A percentile compares a stretch with the other conserved stretches of the same genome.
Conservation (phyloP, 2,888 invertebrate genomes). For the Nebria salina region DNA sequence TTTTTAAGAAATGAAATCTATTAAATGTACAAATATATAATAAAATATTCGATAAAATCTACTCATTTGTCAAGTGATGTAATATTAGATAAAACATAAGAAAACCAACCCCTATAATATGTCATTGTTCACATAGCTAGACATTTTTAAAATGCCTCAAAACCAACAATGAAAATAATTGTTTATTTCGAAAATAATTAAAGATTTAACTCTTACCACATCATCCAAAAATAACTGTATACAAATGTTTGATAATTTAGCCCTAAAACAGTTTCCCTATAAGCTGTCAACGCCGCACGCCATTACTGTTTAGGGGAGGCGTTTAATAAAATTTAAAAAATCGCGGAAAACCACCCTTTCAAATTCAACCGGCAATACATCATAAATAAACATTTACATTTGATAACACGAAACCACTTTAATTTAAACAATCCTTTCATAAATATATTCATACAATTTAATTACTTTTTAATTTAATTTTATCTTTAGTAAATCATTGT, state of each 20-base stretch:
- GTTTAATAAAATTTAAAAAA: slow-evolving; percentile 48
- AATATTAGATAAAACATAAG: neutral
- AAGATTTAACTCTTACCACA: slow-evolving; percentile 15
- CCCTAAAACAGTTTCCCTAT: slow-evolving; percentile 17
- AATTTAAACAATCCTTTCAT: no score
- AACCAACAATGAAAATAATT: neutral
- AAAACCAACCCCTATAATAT: slow-evolving; percentile 10
- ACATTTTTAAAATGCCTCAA: neutral
- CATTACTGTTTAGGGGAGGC: slow-evolving; percentile 37
- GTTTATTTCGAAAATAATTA: neutral
- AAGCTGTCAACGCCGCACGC: slow-evolving; percentile 39
- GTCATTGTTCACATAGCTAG: slow-evolving; percentile 2
- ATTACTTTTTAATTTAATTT: no score
- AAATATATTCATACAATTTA: no score
- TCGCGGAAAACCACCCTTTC: slow-evolving; percentile 51
- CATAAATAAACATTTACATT: no score
- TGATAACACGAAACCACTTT: no score
- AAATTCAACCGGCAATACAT: slow-evolving; percentile 15
- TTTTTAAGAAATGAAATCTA: neutral
- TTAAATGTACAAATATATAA: neutral
- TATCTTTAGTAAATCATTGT: no score
- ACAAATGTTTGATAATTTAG: slow-evolving; percentile 2
- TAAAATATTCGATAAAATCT: neutral
- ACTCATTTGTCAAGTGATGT: neutral
- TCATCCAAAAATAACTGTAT: neutral